Conservation (phyloP, 2,797 vertebrate species). For the Macrochelys suwanniensis region DNA sequence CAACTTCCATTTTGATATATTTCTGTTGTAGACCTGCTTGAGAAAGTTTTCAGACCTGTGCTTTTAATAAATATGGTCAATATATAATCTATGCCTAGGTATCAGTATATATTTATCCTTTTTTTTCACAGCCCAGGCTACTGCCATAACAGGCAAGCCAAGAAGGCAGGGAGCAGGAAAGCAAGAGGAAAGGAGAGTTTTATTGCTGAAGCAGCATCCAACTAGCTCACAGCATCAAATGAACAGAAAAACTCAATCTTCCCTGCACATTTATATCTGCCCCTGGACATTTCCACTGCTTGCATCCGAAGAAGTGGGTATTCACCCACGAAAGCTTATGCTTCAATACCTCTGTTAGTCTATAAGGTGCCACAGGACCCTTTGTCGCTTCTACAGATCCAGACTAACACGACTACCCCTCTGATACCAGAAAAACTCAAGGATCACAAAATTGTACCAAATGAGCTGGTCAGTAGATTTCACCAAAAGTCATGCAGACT, state of each 20-base stretch:
- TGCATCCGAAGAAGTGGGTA: too few relatives aligned
- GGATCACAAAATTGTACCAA: not conserved
- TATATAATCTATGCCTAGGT: accelerated
- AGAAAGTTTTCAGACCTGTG: not conserved
- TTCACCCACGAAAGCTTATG: too few relatives aligned
- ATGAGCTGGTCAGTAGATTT: not conserved
- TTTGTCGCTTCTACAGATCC: too few relatives aligned
- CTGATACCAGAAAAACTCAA: not conserved
- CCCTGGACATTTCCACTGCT: too few relatives aligned
- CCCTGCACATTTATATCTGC: too few relatives aligned
- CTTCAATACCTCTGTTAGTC: too few relatives aligned
- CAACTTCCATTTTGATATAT: accelerated
- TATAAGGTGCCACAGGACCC: too few relatives aligned
- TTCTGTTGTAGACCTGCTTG: not conserved
- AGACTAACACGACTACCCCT: too few relatives aligned
- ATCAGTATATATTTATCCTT: accelerated
- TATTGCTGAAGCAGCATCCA: not conserved
- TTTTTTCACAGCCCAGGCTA: not conserved
- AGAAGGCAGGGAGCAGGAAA: not conserved
- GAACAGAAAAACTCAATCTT: not conserved
- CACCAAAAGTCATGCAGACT: not conserved
- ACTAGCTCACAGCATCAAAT: not conserved
- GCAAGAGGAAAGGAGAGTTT: not conserved
- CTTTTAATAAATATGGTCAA: not conserved
- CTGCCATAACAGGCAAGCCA: not conserved